Conservation (phyloP, 2,888 invertebrate genomes). For the Xanthia togata region DNA sequence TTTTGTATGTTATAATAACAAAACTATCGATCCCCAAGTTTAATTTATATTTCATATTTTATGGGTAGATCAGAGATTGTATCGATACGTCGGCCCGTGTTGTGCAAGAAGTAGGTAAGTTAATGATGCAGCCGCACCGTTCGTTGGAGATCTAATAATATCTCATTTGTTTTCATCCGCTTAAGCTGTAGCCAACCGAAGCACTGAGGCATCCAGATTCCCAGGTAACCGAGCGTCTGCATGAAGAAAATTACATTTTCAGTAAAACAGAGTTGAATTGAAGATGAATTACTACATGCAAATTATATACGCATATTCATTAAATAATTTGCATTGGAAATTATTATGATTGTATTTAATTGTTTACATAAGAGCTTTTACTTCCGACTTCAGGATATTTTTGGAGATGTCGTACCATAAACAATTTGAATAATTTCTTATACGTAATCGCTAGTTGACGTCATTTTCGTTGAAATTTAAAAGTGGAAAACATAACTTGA, state of each 20-base stretch:
- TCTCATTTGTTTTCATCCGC: slow-evolving; percentile 53
- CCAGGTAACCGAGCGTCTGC: slow-evolving; percentile 9
- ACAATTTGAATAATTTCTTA: neutral
- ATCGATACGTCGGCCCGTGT: neutral
- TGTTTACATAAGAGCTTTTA: slow-evolving; percentile 18
- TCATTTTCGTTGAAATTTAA: slow-evolving; percentile 1
- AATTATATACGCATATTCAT: neutral
- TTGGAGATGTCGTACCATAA: slow-evolving; percentile 20
- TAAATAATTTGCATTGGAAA: slow-evolving; percentile 11
- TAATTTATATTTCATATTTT: neutral
- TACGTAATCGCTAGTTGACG: neutral
- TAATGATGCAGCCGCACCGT: slow-evolving; percentile 23
- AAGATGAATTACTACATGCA: neutral
- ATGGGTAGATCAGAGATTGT: neutral
- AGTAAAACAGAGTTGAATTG: slow-evolving; percentile 30
- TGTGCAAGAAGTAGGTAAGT: slow-evolving; percentile 3
- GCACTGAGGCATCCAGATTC: slow-evolving; percentile 5
- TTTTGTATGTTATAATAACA: neutral
- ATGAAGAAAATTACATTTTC: slow-evolving; percentile 30
- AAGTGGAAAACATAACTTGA: neutral
- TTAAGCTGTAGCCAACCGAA: slow-evolving; percentile 17
- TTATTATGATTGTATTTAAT: slow-evolving; percentile 13
- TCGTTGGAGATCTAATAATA: slow-evolving; percentile 34
- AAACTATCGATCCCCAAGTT: neutral
- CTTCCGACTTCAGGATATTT: slow-evolving; percentile 15